A percentile compares a stretch with the other conserved stretches of the same genome.
Evolutionary conservation across 2,888 invertebrate genomes (phyloP).

Genomic region (Spicauda simplicius): DNA sequence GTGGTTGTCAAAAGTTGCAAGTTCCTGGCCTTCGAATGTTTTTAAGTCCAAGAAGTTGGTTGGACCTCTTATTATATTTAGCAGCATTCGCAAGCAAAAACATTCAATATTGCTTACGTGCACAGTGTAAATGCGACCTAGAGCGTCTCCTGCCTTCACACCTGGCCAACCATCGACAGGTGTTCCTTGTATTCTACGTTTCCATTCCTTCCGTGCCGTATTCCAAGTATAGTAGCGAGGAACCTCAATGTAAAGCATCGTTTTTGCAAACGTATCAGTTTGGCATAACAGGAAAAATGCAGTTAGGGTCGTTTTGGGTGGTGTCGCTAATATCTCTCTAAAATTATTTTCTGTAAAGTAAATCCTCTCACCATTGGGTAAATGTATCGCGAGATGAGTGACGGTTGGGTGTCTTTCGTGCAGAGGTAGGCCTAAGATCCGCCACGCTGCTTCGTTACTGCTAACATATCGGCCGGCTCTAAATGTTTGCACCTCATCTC

Average conservation of each 20-base stretch:
- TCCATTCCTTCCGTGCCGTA: conserved; percentile 41
- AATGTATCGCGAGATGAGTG: conserved; percentile 46
- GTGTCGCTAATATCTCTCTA: conserved; percentile 42
- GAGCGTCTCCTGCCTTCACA: conserved; percentile 43
- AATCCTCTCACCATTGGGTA: conserved; percentile 44
- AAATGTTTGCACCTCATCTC: conserved; percentile 50
- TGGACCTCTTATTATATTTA: conserved; percentile 4
- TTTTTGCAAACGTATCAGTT: conserved; percentile 54
- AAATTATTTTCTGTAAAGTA: conserved; percentile 45
- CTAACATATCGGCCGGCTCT: conserved; percentile 51
- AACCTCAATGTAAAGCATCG: conserved; percentile 53
- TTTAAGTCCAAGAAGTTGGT: conserved; percentile 42
- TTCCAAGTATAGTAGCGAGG: conserved; percentile 49
- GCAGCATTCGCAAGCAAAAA: conserved; percentile 15
- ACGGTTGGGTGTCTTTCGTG: conserved; percentile 48
- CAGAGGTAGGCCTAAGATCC: conserved; percentile 42
- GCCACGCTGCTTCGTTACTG: conserved; percentile 51
- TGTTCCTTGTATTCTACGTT: conserved; percentile 46
- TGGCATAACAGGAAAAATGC: conserved; percentile 56
- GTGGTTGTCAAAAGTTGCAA: conserved; percentile 46
- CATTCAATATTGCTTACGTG: conserved; percentile 39
- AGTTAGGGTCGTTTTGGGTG: conserved; percentile 50
- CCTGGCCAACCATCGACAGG: conserved; percentile 43
- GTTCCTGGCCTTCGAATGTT: conserved; percentile 49
- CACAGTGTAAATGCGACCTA: conserved; percentile 47